phyloP scores from a whole-genome alignment of 2,113 vertebrate genomes.

The Psephotus haematonotus region DNA sequence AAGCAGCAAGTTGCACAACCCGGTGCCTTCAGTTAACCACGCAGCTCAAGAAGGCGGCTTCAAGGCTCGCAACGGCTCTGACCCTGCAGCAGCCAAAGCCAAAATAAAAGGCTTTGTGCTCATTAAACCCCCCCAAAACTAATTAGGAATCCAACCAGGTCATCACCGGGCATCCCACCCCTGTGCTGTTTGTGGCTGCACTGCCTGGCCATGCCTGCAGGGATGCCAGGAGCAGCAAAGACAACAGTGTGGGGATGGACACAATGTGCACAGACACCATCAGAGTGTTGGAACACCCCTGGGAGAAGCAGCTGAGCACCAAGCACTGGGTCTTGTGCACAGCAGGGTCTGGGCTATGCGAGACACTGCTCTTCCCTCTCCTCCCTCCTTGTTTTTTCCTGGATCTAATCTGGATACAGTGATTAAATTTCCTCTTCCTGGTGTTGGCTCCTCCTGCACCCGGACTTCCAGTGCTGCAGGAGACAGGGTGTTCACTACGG shows the following conservation, averaged over 20 bases:
- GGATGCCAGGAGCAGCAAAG: background rate
- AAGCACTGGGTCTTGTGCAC: fast-evolving
- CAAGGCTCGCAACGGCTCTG: too few species aligned
- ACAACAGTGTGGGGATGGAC: fast-evolving
- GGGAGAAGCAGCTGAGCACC: background rate
- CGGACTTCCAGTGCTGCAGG: fast-evolving
- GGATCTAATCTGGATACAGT: background rate
- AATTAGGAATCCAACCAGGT: background rate
- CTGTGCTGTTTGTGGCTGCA: background rate
- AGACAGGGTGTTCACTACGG: background rate
- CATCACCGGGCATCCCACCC: background rate
- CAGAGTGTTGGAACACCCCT: fast-evolving
- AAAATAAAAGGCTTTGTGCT: background rate
- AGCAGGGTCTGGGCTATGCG: fast-evolving
- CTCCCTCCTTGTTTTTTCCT: constrained; percentile 43
- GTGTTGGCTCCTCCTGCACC: background rate
- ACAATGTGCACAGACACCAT: fast-evolving
- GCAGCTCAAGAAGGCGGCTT: fast-evolving
- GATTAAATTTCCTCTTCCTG: constrained; percentile 62
- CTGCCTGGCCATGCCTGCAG: background rate
- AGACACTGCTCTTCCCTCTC: background rate
- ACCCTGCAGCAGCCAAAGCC: background rate
- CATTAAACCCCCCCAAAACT: background rate
- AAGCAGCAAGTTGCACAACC: background rate
- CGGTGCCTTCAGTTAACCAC: background rate